phyloP scores from a whole-genome alignment of 1,140 invertebrate genomes.

The Dendroctonus valens region DNA sequence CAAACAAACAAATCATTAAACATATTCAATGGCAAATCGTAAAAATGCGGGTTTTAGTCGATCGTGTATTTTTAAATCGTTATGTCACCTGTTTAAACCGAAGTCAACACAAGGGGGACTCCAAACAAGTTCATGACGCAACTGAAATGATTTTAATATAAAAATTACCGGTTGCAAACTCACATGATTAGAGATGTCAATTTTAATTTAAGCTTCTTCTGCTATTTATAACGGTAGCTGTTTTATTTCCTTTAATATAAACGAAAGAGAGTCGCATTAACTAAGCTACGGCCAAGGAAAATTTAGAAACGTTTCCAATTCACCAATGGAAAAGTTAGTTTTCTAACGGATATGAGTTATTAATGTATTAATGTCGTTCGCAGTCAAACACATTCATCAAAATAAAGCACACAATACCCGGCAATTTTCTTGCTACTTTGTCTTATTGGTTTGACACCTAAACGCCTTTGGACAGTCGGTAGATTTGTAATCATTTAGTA shows the following conservation, averaged over 20 bases:
- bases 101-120: constrained; percentile 6
- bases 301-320: no score
- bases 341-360: no score
- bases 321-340: no score
- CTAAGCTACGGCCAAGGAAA: no score
- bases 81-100: constrained; percentile 29
- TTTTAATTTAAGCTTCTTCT: neutral
- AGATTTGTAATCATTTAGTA: neutral
- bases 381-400: constrained; percentile 2
- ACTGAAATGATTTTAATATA: constrained; percentile 11
- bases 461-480: constrained; percentile 12
- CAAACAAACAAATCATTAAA: constrained; percentile 26
- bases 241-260: no score
- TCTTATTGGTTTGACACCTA: constrained; percentile 11
- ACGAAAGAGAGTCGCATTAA: no score
- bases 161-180: constrained; percentile 11
- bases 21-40: constrained; percentile 21
- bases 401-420: neutral
- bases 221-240: no score
- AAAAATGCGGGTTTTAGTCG: constrained; percentile 11
- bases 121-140: constrained; percentile 16
- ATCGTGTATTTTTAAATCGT: constrained; percentile 29
- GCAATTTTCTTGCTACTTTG: constrained; percentile 4
- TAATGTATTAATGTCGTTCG: no score
- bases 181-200: neutral